Evolutionary conservation across 2,113 vertebrate species (phyloP).

Genomic region (Hoplias malabaricus): DNA sequence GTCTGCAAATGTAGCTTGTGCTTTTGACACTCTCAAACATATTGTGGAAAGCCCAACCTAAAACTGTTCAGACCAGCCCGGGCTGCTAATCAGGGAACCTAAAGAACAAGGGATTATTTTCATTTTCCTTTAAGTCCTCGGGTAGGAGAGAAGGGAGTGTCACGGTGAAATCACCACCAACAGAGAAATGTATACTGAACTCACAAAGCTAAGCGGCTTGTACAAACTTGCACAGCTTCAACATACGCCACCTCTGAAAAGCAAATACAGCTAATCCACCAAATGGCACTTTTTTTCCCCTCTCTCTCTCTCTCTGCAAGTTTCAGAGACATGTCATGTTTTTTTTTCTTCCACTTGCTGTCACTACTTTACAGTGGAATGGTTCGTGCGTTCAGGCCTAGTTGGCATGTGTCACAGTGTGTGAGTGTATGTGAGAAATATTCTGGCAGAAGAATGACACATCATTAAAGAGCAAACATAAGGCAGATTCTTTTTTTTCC

Average conservation of each 20-base stretch:
- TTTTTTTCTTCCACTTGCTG: slow-evolving; percentile 54
- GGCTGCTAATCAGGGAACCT: slow-evolving; percentile 40
- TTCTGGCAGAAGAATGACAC: slow-evolving; percentile 61
- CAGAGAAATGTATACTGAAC: slow-evolving; percentile 60
- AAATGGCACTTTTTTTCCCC: slow-evolving; percentile 46
- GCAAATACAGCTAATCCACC: slow-evolving; percentile 63
- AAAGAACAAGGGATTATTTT: slow-evolving; percentile 43
- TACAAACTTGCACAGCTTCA: slow-evolving; percentile 65
- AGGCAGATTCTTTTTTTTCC: slow-evolving; percentile 44
- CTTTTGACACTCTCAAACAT: slow-evolving; percentile 40
- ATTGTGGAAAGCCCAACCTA: slow-evolving; percentile 51
- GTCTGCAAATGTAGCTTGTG: neutral
- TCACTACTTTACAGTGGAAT: slow-evolving; percentile 52
- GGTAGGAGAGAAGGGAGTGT: slow-evolving; percentile 49
- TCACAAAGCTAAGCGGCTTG: slow-evolving; percentile 60
- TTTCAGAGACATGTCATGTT: slow-evolving; percentile 58
- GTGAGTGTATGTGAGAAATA: slow-evolving; percentile 51
- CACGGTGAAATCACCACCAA: slow-evolving; percentile 59
- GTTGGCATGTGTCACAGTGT: slow-evolving; percentile 43
- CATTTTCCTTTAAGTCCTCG: slow-evolving; percentile 48
- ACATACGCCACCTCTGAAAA: slow-evolving; percentile 45
- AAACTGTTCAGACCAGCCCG: slow-evolving; percentile 49
- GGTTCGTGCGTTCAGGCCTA: slow-evolving; percentile 28
- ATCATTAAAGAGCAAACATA: slow-evolving; percentile 41
- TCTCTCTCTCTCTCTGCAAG: slow-evolving; percentile 38